A percentile compares a stretch with the other conserved stretches of the same genome.
Conservation (phyloP, 2,113 vertebrate genomes). For the Mungos mungo region DNA sequence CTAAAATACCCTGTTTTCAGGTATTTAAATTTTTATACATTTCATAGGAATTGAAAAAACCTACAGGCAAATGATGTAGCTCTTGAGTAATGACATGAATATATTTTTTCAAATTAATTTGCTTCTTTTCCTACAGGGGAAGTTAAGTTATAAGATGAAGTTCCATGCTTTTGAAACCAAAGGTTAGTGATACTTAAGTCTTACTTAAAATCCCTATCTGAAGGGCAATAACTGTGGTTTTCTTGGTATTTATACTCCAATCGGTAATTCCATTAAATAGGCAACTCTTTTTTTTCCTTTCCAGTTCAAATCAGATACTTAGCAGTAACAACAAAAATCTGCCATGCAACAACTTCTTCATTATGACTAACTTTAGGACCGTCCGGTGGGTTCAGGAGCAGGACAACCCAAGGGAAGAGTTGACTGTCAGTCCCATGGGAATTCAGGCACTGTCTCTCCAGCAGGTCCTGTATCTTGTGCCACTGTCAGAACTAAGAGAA, state of each 20-base stretch:
- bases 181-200: not conserved
- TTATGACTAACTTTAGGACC: not conserved
- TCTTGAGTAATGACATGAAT: not conserved
- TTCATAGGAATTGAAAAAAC: not conserved
- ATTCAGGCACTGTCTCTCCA: not conserved
- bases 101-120: not conserved
- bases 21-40: not conserved
- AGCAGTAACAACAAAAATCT: not conserved
- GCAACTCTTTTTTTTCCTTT: not conserved
- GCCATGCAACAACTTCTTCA: not conserved
- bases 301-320: not conserved
- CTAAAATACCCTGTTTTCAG: not conserved
- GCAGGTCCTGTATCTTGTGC: not conserved
- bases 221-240: not conserved
- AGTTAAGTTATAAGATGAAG: not conserved
- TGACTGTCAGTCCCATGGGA: not conserved
- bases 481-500: not conserved
- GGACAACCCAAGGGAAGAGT: not conserved
- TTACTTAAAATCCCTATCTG: not conserved
- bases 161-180: not conserved
- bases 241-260: not conserved
- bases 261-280: not conserved
- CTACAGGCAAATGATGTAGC: not conserved
- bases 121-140: not conserved
- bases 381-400: not conserved